Evolutionary conservation across 2,113 vertebrate species (phyloP).

Genomic region (Chionomys nivalis): DNA sequence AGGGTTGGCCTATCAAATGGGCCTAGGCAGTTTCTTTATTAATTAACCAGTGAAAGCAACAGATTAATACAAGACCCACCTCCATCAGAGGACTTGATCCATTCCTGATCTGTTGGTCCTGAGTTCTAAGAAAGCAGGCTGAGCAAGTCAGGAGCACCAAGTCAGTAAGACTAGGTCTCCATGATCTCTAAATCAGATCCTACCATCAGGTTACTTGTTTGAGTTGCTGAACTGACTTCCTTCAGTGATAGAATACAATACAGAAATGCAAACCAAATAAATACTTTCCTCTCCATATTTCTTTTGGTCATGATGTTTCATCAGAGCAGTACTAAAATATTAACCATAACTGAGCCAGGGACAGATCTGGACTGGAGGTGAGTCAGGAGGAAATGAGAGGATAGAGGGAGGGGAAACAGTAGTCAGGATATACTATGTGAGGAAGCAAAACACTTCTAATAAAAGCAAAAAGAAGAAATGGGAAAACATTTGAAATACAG

Average conservation of each 20-base stretch:
- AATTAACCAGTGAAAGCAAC: too few relatives aligned
- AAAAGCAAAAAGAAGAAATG: neutral
- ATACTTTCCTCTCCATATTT: neutral
- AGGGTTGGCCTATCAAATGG: too few relatives aligned
- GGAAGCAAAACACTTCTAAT: neutral
- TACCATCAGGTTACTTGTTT: too few relatives aligned
- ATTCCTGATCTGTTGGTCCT: neutral
- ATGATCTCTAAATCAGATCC: neutral
- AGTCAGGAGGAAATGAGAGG: neutral
- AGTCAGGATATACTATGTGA: neutral
- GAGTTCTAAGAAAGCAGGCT: neutral
- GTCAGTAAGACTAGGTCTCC: neutral
- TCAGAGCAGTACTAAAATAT: neutral
- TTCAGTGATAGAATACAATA: neutral
- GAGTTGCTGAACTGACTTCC: neutral
- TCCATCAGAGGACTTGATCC: too few relatives aligned
- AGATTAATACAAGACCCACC: too few relatives aligned
- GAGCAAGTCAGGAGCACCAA: neutral
- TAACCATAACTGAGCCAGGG: neutral
- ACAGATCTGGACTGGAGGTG: neutral
- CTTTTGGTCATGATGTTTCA: neutral
- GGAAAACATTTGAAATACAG: neutral
- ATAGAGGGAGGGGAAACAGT: neutral
- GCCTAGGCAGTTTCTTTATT: too few relatives aligned
- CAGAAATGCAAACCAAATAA: neutral